Evolutionary conservation across 1,140 invertebrate species (phyloP), one percentile per base, ranked within the genome.

Genomic region (Drosophila bocqueti): DNA sequence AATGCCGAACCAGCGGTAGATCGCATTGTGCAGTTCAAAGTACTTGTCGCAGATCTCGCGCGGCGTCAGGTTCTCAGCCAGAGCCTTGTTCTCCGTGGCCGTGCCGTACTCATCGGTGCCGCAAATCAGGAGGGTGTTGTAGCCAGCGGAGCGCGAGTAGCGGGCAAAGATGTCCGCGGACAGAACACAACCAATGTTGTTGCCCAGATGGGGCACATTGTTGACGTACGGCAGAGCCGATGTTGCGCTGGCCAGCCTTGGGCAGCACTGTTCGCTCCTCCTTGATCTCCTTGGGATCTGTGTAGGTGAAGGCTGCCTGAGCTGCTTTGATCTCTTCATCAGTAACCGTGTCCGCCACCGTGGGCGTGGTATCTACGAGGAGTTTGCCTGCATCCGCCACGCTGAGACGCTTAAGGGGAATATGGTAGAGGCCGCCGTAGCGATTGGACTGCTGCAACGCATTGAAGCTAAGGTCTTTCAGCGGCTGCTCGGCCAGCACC

Each of bases 81-180:
- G 84, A 1, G 99, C 99, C 94, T 99, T 99, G 9, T 98, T 99
- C 94, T 99, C 99, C 0, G 99, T 99, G 0, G 99, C 99, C 3
- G 99, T 99, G 6, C 99, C 99, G 93, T 99, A 99, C 93, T 99
- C 99, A 93, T 99, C 99, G 0, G 99, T 99, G 11, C 99, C 99
- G 93, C 97, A 97, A 68, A 99, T 95, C 81, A 96, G 99, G 1
- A 99, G 92, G 0, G 97, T 97, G 92, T 99, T 99, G 93, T 98
- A 97, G 79, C 97, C 97, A 78, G 97, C 95, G 40, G 98, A 93
- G 6, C 98, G 96, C 93, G 97, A 98, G 94, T 97, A 99, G 79
- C 98, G 96, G 10, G 98, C 97, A 95, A 98, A 99, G 76, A 99
- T n/a, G n/a, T n/a, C n/a, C n/a, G n/a, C n/a, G n/a, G n/a, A n/a